These are phyloP conservation scores for Meandrusa payeni DNA, from an alignment of 2,888 invertebrate genomes.

Conservation along the genomic window DNA sequence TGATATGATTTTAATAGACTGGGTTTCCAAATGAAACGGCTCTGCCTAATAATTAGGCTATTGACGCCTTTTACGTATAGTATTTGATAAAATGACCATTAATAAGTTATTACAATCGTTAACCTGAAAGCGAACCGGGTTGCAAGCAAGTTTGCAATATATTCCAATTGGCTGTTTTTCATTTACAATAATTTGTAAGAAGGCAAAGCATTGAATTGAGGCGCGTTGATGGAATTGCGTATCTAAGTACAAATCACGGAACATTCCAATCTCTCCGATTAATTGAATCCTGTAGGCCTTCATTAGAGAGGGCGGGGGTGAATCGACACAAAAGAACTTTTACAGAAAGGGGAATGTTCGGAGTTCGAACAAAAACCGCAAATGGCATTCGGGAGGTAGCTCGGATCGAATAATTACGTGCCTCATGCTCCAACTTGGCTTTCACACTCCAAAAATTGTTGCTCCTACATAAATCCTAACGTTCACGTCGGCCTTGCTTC, in stretches of 20 bases:
- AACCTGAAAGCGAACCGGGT: slow-evolving; percentile 8
- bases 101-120: slow-evolving; percentile 1
- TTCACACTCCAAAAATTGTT: slow-evolving; percentile 53
- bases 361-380: slow-evolving; percentile 68
- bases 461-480: slow-evolving; percentile 57
- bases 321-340: slow-evolving; percentile 69
- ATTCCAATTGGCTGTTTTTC: slow-evolving; percentile 5
- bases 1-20: too few relatives aligned
- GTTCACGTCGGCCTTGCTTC: slow-evolving; percentile 49
- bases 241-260: slow-evolving; percentile 69
- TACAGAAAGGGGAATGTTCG: slow-evolving; percentile 54
- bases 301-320: slow-evolving; percentile 62
- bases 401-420: slow-evolving; percentile 65
- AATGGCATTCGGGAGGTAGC: slow-evolving; percentile 63
- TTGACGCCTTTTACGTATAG: too few relatives aligned
- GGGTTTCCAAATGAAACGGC: too few relatives aligned
- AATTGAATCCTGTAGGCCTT: slow-evolving; percentile 77
- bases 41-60: too few relatives aligned
- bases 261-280: slow-evolving; percentile 71
- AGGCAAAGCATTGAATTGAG: slow-evolving; percentile 41
- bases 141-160: neutral
- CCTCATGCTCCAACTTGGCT: slow-evolving; percentile 56
- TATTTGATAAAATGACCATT: too few relatives aligned
- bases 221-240: slow-evolving; percentile 64
- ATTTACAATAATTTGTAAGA: slow-evolving; percentile 18